phyloP scores from a whole-genome alignment of 2,797 vertebrate species.

The Molossus molossus region DNA sequence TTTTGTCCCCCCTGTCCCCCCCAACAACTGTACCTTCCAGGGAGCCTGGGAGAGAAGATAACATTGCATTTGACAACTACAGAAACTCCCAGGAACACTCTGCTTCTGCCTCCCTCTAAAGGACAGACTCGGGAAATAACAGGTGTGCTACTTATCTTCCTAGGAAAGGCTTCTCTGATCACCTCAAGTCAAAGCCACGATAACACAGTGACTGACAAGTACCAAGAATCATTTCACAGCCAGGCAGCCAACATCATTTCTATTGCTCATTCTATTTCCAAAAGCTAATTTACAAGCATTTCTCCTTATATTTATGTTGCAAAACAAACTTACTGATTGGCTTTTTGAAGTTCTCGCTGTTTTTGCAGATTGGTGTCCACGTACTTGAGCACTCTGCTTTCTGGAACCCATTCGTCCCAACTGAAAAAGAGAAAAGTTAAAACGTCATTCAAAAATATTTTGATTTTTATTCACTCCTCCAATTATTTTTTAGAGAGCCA shows the following conservation, averaged over 20 bases:
- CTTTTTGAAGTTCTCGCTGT: slow-evolving; percentile 99
- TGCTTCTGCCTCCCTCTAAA: not conserved
- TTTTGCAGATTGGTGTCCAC: slow-evolving; percentile 99
- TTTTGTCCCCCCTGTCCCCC: not conserved
- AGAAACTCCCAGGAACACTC: not conserved
- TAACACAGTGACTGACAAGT: not conserved
- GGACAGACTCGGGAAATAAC: not conserved
- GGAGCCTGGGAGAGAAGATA: not conserved
- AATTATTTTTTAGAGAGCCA: slow-evolving; percentile 44
- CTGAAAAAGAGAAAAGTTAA: slow-evolving; percentile 89
- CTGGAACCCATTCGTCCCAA: slow-evolving; percentile 99
- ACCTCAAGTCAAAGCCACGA: not conserved
- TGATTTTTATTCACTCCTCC: not conserved
- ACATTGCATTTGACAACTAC: not conserved
- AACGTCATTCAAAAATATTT: slow-evolving; percentile 57
- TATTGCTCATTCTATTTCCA: not conserved
- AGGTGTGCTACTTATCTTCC: not conserved
- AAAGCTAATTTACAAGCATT: not conserved
- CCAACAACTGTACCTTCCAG: not conserved
- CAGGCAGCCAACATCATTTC: not conserved
- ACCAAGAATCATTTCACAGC: not conserved
- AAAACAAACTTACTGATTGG: slow-evolving; percentile 96
- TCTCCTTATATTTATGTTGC: not conserved
- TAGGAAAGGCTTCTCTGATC: not conserved
- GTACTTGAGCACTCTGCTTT: slow-evolving; percentile 99